Base-by-base conservation (phyloP, 1,140 invertebrate species). In the Solenopsis invicta region DNA sequence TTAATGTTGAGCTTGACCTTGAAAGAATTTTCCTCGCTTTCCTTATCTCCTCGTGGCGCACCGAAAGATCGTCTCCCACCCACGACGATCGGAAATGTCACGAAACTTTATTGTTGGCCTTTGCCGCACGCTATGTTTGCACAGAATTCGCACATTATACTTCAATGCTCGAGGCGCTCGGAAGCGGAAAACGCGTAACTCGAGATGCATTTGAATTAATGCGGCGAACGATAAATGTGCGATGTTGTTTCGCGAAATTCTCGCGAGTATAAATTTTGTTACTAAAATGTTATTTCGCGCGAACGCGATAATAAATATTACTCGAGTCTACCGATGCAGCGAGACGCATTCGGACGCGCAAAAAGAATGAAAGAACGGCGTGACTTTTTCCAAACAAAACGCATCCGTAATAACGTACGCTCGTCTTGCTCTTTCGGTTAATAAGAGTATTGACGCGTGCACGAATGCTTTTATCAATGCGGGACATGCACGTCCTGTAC, bases 241-340 rank as follows among this genome's bases (percentile, higher is more conserved):
- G 59, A 48, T 48, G 18, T 77, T 29, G 24, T 62, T 64, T 64
- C 64, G 41, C 16, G 18, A 80, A 80, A 10, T 41, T 21, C 41
- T n/a, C 34, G 16, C 77, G 16, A 16, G 64, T 45, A 21, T 66
- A 34, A 66, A 81, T n/a, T 81, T 81, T 24, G 34, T 56, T 12
- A 24, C 34, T 21, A 50, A 54, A 81, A 71, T 21, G 34, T 71
- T 21, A 0, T 81, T 13, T 41, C 29, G 29, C 45, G 41, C 16
- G 52, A 77, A 45, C 4, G 34, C 9, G 54, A n/a, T 34, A 16
- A 21, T 21, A 9, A 13, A 69, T 45, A 56, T 24, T 18, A 21
- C 24, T 29, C 0, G 41, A 18, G 18, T 24, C 12, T n/a, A 18
- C 45, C 2, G 12, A 45, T 52, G 59, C 16, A 37, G 13, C n/a